Evolutionary conservation across 2,797 vertebrate species (phyloP).

Genomic region (Petrocephalus schoutedeni): DNA sequence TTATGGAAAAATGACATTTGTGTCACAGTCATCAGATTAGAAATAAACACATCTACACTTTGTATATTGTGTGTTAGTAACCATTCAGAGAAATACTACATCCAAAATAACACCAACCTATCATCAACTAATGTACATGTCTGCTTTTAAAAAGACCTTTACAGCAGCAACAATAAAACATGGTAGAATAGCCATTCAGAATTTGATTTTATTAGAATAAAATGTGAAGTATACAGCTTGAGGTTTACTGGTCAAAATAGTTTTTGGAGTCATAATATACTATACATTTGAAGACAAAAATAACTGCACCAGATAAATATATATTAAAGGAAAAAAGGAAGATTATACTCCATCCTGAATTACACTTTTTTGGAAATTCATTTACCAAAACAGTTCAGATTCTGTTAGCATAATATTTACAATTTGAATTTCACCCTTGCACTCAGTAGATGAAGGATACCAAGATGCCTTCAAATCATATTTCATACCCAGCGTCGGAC

Average conservation of each 20-base stretch:
- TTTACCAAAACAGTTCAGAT: background rate
- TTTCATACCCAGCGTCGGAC: background rate
- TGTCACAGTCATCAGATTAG: background rate
- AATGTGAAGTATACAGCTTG: background rate
- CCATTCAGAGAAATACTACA: conserved; percentile 1
- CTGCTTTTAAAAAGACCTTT: background rate
- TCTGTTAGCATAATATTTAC: background rate
- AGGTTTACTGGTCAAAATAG: background rate
- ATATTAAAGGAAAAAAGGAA: background rate
- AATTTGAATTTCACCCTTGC: background rate
- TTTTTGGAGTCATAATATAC: background rate
- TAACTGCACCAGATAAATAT: background rate
- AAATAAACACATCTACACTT: background rate
- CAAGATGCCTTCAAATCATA: background rate
- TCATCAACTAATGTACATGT: background rate
- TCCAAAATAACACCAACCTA: background rate
- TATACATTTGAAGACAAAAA: conserved; percentile 10
- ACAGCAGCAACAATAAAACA: conserved; percentile 14
- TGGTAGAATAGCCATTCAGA: conserved; percentile 2
- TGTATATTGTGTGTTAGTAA: conserved; percentile 6
- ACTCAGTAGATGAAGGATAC: background rate
- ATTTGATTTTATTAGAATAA: conserved; percentile 7
- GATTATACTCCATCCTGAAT: background rate
- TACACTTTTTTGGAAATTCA: background rate
- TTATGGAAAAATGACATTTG: background rate